These are phyloP conservation scores for Meles meles DNA, from an alignment of 2,113 vertebrate species.

Conservation along the genomic window DNA sequence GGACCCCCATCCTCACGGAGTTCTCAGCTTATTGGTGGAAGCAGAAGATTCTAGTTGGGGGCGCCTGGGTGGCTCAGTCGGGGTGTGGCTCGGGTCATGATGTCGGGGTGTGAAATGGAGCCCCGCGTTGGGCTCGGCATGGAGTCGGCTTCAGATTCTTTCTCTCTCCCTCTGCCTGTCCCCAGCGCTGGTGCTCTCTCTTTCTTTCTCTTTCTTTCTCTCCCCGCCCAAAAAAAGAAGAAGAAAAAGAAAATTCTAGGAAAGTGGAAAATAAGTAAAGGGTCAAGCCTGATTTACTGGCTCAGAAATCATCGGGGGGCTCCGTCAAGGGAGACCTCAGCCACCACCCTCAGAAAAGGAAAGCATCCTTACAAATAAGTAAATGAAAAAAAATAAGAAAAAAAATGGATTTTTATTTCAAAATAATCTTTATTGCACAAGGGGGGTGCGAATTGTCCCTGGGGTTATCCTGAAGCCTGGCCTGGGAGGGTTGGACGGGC, in stretches of 20 bases:
- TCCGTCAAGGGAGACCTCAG: background rate
- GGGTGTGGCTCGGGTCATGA: background rate
- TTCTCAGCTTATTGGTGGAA: background rate
- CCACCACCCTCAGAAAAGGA: background rate
- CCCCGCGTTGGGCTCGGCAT: background rate
- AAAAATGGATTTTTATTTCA: conserved; percentile 71
- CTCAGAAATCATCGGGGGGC: background rate
- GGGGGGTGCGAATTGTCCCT: conserved; percentile 71
- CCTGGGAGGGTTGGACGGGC: conserved; percentile 70
- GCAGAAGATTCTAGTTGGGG: background rate
- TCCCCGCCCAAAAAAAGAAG: background rate
- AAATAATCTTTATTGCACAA: conserved; percentile 76
- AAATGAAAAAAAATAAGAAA: conserved; percentile 44
- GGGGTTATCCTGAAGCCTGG: conserved; percentile 64
- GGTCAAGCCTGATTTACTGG: accelerated
- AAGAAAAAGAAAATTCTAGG: background rate
- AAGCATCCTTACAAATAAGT: background rate
- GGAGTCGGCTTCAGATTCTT: background rate
- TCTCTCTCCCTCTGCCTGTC: background rate
- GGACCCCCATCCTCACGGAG: background rate
- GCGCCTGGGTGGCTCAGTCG: background rate
- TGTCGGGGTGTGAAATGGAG: background rate
- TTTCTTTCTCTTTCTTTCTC: background rate
- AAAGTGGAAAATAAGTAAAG: background rate
- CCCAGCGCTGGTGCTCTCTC: background rate